A percentile compares a stretch with the other conserved stretches of the same genome.
Evolutionary conservation across 2,888 invertebrate genomes (phyloP).

Genomic region (Didymodactylos carnosus): DNA sequence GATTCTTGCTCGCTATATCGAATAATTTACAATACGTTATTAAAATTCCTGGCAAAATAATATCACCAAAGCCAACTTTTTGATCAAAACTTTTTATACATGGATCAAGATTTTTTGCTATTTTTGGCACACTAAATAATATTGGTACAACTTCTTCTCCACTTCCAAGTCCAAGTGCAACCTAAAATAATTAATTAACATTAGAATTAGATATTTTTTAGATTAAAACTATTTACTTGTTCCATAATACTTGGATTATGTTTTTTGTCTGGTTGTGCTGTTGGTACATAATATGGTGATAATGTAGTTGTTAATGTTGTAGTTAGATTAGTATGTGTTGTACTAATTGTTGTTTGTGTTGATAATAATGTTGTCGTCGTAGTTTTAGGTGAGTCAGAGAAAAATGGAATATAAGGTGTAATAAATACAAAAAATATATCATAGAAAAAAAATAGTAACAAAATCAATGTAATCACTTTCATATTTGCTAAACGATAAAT

Average conservation of each 20-base stretch:
- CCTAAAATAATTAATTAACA: too few species aligned
- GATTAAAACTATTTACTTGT: too few species aligned
- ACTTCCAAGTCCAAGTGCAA: neutral
- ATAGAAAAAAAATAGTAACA: conserved; percentile 11
- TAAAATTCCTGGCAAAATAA: conserved; percentile 37
- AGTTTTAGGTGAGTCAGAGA: neutral
- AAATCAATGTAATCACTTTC: conserved; percentile 9
- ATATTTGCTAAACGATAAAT: conserved; percentile 7
- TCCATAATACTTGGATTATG: neutral
- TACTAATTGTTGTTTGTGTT: neutral
- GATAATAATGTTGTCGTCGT: neutral
- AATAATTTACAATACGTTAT: conserved; percentile 15
- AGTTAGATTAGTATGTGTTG: too few species aligned
- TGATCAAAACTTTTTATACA: conserved; percentile 16
- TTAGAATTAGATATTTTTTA: too few species aligned
- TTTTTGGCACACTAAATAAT: neutral
- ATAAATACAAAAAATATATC: conserved; percentile 15
- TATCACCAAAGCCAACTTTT: conserved; percentile 41
- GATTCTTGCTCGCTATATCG: neutral
- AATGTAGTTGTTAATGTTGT: too few species aligned
- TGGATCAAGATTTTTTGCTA: neutral
- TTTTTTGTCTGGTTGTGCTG: neutral
- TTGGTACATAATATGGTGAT: neutral
- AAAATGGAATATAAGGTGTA: conserved; percentile 1
- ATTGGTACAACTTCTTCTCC: neutral